Percentiles rank a stretch among this genome's conserved stretches.
Evolutionary conservation across 2,797 vertebrate genomes (phyloP).

Genomic region (Masticophis lateralis): DNA sequence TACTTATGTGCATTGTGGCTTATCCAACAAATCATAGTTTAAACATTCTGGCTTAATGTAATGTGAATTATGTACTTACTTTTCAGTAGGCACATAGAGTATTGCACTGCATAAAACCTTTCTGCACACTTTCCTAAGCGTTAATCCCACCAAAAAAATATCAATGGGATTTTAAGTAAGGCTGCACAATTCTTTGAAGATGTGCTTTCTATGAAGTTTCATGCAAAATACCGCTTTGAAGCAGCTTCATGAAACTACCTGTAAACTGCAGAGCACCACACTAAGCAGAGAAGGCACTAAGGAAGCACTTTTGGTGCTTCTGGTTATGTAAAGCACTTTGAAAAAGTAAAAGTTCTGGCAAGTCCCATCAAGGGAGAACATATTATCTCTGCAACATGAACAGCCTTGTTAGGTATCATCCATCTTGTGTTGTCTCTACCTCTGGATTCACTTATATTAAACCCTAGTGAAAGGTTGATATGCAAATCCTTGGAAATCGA

Average conservation of each 20-base stretch:
- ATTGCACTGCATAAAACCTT: neutral
- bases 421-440: neutral
- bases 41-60: neutral
- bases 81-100: neutral
- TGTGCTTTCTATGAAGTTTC: neutral
- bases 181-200: neutral
- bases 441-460: neutral
- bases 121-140: neutral
- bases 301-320: neutral
- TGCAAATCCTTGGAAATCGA: neutral
- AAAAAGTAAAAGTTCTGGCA: neutral
- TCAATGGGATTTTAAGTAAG: neutral
- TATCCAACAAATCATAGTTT: neutral
- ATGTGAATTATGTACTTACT: neutral
- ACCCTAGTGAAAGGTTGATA: neutral
- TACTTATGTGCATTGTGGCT: neutral
- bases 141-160: neutral
- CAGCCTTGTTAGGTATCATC: neutral
- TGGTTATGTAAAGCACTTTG: neutral
- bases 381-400: neutral
- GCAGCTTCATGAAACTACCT: neutral
- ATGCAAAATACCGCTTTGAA: neutral
- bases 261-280: neutral
- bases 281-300: neutral
- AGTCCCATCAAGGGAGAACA: neutral